Evolutionary conservation across 1,140 invertebrate species (phyloP).

Genomic region (Rhynchophorus ferrugineus): DNA sequence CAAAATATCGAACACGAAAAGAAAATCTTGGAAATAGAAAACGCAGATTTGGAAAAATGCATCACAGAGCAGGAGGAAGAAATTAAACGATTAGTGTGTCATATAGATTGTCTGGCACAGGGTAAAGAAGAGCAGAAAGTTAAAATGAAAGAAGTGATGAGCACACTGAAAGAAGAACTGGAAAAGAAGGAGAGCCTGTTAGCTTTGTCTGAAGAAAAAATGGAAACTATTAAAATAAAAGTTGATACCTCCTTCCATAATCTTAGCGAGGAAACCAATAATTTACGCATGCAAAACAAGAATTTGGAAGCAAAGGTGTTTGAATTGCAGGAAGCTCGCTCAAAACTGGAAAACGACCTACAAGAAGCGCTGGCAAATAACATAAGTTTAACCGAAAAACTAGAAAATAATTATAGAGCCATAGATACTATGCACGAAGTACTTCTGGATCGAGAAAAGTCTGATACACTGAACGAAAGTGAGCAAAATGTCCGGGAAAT

Average conservation of each 20-base stretch:
- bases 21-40: slow-evolving; percentile 28
- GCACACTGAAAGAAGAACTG: slow-evolving; percentile 31
- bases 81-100: slow-evolving; percentile 33
- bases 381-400: slow-evolving; percentile 3
- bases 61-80: slow-evolving; percentile 39
- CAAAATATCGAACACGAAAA: slow-evolving; percentile 29
- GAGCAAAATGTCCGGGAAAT: slow-evolving; percentile 1
- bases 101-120: slow-evolving; percentile 34
- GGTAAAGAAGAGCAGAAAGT: slow-evolving; percentile 34
- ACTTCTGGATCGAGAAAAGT: slow-evolving; percentile 15
- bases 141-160: slow-evolving; percentile 31
- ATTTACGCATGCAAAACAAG: slow-evolving; percentile 3
- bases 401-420: slow-evolving; percentile 9
- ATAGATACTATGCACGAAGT: slow-evolving; percentile 21
- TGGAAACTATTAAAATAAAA: slow-evolving; percentile 33
- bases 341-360: neutral
- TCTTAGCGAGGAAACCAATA: slow-evolving; percentile 8
- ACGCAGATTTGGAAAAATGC: slow-evolving; percentile 31
- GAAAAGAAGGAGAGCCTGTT: slow-evolving; percentile 35
- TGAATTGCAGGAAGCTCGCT: neutral
- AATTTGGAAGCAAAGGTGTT: slow-evolving; percentile 5
- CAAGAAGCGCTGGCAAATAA: neutral
- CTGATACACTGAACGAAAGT: neutral
- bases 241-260: slow-evolving; percentile 31
- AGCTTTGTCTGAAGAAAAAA: slow-evolving; percentile 32